A percentile compares a stretch with the other conserved stretches of the same genome.
These are phyloP conservation scores for Eucidaris tribuloides DNA, from an alignment of 35 echinoderm and acorn worm genomes.

Conservation along the genomic window DNA sequence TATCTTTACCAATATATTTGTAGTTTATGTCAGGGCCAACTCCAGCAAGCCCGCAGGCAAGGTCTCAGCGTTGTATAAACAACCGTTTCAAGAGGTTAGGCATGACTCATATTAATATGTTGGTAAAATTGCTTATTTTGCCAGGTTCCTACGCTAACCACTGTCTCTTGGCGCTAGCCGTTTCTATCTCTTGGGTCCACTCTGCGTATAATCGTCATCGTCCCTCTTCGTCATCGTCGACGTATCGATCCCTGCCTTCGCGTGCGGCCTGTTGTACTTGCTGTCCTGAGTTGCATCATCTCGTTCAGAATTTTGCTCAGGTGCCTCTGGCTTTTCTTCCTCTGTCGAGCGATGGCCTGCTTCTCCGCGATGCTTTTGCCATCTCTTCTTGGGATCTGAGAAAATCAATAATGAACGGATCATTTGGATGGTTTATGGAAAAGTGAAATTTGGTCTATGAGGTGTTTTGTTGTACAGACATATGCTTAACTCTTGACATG, in stretches of 20 bases:
- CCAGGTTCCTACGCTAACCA: not conserved
- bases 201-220: constrained; percentile 11
- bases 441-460: not conserved
- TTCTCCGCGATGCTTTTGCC: constrained; percentile 25
- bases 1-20: too few species aligned
- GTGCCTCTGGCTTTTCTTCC: constrained; percentile 40
- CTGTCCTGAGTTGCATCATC: constrained; percentile 65
- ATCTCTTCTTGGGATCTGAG: constrained; percentile 33
- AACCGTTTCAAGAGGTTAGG: too few species aligned
- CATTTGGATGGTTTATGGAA: not conserved
- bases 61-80: too few species aligned
- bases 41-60: too few species aligned
- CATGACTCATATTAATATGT: not conserved
- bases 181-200: not conserved
- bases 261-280: constrained; percentile 59
- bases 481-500: not conserved
- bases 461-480: too few species aligned
- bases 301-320: constrained; percentile 56
- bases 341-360: constrained; percentile 16
- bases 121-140: not conserved
- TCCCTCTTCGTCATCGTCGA: constrained; percentile 41
- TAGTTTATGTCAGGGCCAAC: too few species aligned
- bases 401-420: not conserved
- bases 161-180: not conserved
- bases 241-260: constrained; percentile 37